phyloP scores from a whole-genome alignment of 2,888 invertebrate species.

The Epiblema foenella region DNA sequence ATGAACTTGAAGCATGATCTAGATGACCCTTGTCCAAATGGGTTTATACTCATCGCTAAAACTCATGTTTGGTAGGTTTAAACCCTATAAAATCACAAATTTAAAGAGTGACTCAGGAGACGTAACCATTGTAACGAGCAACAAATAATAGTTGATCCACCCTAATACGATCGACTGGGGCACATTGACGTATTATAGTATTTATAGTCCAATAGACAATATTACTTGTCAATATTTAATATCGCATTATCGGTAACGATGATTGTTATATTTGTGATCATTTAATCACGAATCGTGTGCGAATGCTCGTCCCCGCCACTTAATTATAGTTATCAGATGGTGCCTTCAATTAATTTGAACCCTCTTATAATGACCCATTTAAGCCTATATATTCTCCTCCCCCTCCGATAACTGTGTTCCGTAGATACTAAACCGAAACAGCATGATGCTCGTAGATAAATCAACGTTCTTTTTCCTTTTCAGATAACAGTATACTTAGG shows the following conservation, averaged over 20 bases:
- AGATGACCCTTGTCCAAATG: too few relatives aligned
- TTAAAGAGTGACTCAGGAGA: too few relatives aligned
- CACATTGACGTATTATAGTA: too few relatives aligned
- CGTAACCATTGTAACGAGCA: too few relatives aligned
- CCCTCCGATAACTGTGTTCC: slow-evolving; percentile 12
- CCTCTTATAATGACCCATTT: not conserved
- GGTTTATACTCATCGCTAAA: too few relatives aligned
- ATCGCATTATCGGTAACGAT: not conserved
- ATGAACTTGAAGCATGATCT: too few relatives aligned
- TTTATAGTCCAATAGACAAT: not conserved
- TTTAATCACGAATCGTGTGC: not conserved
- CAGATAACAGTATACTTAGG: slow-evolving; percentile 96
- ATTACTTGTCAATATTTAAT: not conserved
- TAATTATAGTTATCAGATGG: too few relatives aligned
- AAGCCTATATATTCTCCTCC: not conserved
- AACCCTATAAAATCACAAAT: too few relatives aligned
- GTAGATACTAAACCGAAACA: slow-evolving; percentile 3
- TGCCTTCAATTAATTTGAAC: not conserved
- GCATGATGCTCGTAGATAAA: slow-evolving; percentile 37
- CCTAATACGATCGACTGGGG: too few relatives aligned
- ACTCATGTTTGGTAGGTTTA: too few relatives aligned
- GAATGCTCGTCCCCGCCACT: not conserved
- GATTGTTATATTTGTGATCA: too few relatives aligned
- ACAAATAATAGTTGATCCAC: too few relatives aligned
- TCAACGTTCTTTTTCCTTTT: slow-evolving; percentile 57